Percentiles rank a stretch among this genome's conserved stretches.
Conservation (phyloP, 2,888 invertebrate genomes). For the Plagodis pulveraria region DNA sequence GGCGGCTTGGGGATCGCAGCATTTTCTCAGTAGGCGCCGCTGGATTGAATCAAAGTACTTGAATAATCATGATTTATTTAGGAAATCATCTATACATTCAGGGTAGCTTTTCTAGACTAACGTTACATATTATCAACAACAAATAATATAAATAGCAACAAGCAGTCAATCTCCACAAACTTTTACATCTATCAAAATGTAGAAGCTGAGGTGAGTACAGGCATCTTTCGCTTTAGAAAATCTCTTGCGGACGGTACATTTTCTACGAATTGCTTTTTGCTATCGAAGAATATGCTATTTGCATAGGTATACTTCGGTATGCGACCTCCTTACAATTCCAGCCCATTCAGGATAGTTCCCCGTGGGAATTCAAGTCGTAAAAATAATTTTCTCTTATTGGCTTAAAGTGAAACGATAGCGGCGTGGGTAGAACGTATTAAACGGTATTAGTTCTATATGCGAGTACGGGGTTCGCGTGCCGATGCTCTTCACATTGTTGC, state of each 20-base stretch:
- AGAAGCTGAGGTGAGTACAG: background rate
- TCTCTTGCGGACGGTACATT: conserved; percentile 2
- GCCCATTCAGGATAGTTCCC: conserved; percentile 19
- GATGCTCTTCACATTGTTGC: conserved; percentile 30
- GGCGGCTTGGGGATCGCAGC: too few species aligned
- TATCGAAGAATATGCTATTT: conserved; percentile 2
- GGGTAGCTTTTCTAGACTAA: too few species aligned
- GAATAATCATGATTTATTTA: too few species aligned
- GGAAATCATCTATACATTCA: too few species aligned
- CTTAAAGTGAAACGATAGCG: conserved; percentile 12
- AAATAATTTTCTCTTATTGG: conserved; percentile 23
- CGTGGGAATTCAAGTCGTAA: conserved; percentile 20
- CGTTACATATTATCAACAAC: too few species aligned
- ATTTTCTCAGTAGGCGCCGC: too few species aligned
- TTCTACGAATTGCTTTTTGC: conserved; percentile 10
- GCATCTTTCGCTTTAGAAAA: conserved; percentile 5
- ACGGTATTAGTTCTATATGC: conserved; percentile 16
- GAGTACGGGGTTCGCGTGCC: conserved; percentile 32
- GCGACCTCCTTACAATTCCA: conserved; percentile 21
- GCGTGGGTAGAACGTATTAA: conserved; percentile 13
- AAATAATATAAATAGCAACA: too few species aligned
- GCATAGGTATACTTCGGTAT: conserved; percentile 8
- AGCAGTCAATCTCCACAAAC: too few species aligned
- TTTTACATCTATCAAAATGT: background rate
- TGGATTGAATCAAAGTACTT: too few species aligned